These are phyloP conservation scores for Fragum sueziense DNA, from an alignment of 2,888 invertebrate genomes.

Conservation along the genomic window DNA sequence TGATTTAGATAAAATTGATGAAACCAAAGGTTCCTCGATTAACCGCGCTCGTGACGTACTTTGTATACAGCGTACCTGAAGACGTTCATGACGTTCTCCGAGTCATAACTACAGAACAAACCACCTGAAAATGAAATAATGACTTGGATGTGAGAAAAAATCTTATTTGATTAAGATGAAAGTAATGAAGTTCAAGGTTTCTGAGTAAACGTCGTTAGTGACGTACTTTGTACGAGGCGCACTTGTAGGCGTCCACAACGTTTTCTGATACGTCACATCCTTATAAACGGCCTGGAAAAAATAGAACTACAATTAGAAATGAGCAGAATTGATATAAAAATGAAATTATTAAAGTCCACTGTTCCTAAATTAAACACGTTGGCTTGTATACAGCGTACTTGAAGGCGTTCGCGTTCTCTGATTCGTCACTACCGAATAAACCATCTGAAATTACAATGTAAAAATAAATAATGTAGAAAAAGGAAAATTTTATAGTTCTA, in stretches of 20 bases:
- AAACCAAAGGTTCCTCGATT: slow-evolving; percentile 65
- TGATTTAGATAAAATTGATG: too few species aligned
- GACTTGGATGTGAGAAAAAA: neutral
- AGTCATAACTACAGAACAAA: slow-evolving; percentile 74
- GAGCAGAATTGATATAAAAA: too few species aligned
- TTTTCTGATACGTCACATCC: too few species aligned
- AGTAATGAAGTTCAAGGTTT: slow-evolving; percentile 86
- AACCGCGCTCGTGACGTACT: slow-evolving; percentile 72
- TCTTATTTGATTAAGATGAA: neutral
- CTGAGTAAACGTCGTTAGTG: slow-evolving; percentile 70
- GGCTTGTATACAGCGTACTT: slow-evolving; percentile 75
- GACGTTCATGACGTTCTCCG: slow-evolving; percentile 70
- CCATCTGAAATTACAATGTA: slow-evolving; percentile 71
- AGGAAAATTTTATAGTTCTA: too few species aligned
- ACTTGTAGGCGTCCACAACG: too few species aligned
- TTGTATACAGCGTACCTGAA: slow-evolving; percentile 76
- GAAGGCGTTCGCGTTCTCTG: slow-evolving; percentile 73
- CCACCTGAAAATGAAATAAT: slow-evolving; percentile 68
- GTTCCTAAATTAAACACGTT: too few species aligned
- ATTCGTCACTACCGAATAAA: slow-evolving; percentile 74
- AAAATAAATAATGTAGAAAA: too few species aligned
- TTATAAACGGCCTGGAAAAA: too few species aligned
- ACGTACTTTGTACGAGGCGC: slow-evolving; percentile 88
- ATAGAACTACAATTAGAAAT: too few species aligned
- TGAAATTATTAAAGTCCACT: too few species aligned